Percentiles rank a stretch among this genome's conserved stretches.
phyloP scores from a whole-genome alignment of 2,888 invertebrate genomes.

The Archips crataeganus region DNA sequence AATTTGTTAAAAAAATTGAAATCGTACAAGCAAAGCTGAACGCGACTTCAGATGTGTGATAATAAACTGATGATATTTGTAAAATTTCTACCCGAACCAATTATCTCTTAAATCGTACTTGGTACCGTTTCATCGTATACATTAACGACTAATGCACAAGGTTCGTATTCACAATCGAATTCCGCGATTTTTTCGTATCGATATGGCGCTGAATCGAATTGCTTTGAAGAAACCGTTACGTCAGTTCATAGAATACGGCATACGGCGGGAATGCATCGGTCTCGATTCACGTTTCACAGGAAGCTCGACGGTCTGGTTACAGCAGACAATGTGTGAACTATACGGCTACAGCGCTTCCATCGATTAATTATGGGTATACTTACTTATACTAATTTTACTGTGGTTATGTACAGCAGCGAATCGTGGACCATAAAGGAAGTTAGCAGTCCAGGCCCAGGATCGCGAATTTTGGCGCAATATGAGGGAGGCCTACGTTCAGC shows the following conservation, averaged over 20 bases:
- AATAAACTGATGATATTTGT: background rate
- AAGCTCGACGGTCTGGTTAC: constrained; percentile 71
- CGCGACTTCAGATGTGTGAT: too few species aligned
- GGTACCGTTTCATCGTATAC: constrained; percentile 19
- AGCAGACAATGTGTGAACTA: constrained; percentile 55
- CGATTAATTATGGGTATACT: background rate
- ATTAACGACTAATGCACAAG: constrained; percentile 9
- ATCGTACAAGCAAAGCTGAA: too few species aligned
- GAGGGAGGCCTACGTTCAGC: too few species aligned
- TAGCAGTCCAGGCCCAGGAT: too few species aligned
- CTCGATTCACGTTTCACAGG: constrained; percentile 67
- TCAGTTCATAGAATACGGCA: constrained; percentile 57
- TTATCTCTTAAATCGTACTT: background rate
- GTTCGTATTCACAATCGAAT: constrained; percentile 23
- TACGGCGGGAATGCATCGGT: constrained; percentile 51
- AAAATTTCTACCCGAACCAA: background rate
- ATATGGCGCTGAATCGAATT: constrained; percentile 56
- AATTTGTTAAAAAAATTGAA: too few species aligned
- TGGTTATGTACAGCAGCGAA: too few species aligned
- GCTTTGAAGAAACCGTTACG: constrained; percentile 75
- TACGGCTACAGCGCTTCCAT: constrained; percentile 17
- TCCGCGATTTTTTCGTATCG: constrained; percentile 40
- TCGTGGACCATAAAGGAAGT: too few species aligned
- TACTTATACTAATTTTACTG: too few species aligned
- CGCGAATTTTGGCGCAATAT: too few species aligned